Evolutionary conservation across 2,113 vertebrate genomes (phyloP), one percentile per base, ranked within the genome.

Genomic region (Apistogramma diplotaenia): DNA sequence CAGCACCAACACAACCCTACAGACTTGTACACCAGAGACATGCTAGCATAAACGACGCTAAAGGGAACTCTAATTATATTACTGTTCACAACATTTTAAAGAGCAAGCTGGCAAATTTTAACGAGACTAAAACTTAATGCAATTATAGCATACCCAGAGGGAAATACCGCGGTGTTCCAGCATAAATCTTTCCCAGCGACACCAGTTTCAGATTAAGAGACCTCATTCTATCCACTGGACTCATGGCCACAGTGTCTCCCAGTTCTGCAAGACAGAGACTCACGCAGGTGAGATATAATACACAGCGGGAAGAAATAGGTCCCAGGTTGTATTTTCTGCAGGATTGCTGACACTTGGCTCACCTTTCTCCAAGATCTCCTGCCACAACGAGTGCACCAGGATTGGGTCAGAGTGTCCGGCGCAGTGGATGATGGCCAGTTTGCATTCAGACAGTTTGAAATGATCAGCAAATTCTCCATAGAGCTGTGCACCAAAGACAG

Each of bases 291-390:
- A 70, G 8, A 27, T 3, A 13, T 9, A 21, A 43, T 3, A 19
- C n/a, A 40, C 27, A 46, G 0, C 5, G 18, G 1, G 18, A 58
- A 8, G 16, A 46, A 43, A 43, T 16, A 4, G 12, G 6, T n/a
- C 11, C 59, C 4, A 9, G 8, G 1, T n/a, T 61, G 8, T 10
- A 4, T 23, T 57, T 56, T 46, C n/a, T 37, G 7, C 1, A 4
- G 25, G 13, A 3, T 25, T 25, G 7, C 9, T 58, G 56, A 56
- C 4, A 23, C 37, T 54, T 37, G 4, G 31, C 93, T 79, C 84
- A 96, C 98, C 98, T 96, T 97, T 99, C 51, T 99, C 98, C 86
- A 98, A 95, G 86, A 99, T 97, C 91, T 99, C 98, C 92, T 99
- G 97, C 98, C 98, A 99, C 73, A 99, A 95, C 1, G 96, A 97